Conservation (phyloP, 1,140 invertebrate species). For the Rhyacophila brunnea region DNA sequence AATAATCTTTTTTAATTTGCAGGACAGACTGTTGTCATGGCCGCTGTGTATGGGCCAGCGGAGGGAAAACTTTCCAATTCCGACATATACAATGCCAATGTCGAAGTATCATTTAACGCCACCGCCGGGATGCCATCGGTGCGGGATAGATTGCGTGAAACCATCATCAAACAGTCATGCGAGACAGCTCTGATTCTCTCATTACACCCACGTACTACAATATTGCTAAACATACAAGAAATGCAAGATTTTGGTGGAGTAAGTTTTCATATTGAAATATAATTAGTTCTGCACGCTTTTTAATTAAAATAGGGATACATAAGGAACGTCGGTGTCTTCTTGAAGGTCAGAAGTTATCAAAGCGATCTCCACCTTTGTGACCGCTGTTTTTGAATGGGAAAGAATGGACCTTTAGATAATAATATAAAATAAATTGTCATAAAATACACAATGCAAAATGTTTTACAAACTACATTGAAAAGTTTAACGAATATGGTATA, state of each 20-base stretch:
- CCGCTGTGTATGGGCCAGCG: conserved; percentile 79
- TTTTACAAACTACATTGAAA: too few species aligned
- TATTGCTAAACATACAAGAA: conserved; percentile 82
- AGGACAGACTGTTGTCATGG: conserved; percentile 76
- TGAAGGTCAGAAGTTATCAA: too few species aligned
- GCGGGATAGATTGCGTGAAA: conserved; percentile 71
- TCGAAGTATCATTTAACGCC: conserved; percentile 76
- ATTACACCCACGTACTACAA: conserved; percentile 74
- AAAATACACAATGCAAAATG: too few species aligned
- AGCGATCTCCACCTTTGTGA: too few species aligned
- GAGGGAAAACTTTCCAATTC: conserved; percentile 78
- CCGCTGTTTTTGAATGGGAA: too few species aligned
- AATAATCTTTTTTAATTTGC: too few species aligned
- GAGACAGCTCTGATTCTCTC: conserved; percentile 68
- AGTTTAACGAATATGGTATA: too few species aligned
- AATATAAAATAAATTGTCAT: too few species aligned
- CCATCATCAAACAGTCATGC: conserved; percentile 72
- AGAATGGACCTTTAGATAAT: too few species aligned
- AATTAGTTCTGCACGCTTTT: conserved; percentile 10
- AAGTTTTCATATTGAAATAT: conserved; percentile 39
- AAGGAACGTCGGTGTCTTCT: too few species aligned
- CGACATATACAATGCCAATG: conserved; percentile 71
- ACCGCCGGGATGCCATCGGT: conserved; percentile 75
- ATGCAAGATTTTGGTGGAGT: conserved; percentile 82
- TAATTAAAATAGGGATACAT: too few species aligned